Evolutionary conservation across 1,140 invertebrate genomes (phyloP), one percentile per base, ranked within the genome.

Genomic region (Chrysoperla carnea): DNA sequence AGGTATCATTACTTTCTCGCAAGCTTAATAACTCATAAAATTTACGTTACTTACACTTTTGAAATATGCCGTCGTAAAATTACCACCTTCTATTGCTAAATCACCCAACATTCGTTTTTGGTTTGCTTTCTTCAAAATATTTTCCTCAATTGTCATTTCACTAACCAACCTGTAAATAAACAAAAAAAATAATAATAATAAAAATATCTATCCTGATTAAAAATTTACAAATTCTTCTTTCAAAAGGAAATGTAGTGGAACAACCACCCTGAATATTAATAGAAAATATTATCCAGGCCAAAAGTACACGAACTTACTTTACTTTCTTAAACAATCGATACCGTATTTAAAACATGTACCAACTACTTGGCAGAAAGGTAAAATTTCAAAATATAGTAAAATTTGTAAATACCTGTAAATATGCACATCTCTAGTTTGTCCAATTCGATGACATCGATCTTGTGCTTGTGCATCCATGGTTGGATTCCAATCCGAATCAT

Each of bases 401-500:
- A 6, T 36, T n/a, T 12, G 13, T 8, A 31, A 42, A 33, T 55
- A 81, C 76, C 81, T 74, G 66, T 96, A 99, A 58, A 99, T 99
- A 67, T 98, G 92, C 39, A 99, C 96, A 75, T 99, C 95, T 52
- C 94, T 72, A 0, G 96, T 99, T 69, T 99, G 96, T 1, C 96
- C 96, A 57, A 99, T 99, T 51, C 96, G 76, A 68, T 98, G 94
- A 66, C 93, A 97, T 50, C 94, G 72, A 67, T 98, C 96, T 66
- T 99, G 94, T 42, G 95, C 94, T 64, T 93, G 95, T 37, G 93
- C 93, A 74, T 99, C 94, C 94, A 99, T 99, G 0, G 94, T 99
- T 36, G 95, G 94, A 76, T 99, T 99, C 96, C 95, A 99, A 67
- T 99, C 96, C 48, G 90, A 95, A 67, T 99, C 96, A 64, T 99